Evolutionary conservation across 2,797 vertebrate genomes (phyloP).

Genomic region (Macropodus opercularis): DNA sequence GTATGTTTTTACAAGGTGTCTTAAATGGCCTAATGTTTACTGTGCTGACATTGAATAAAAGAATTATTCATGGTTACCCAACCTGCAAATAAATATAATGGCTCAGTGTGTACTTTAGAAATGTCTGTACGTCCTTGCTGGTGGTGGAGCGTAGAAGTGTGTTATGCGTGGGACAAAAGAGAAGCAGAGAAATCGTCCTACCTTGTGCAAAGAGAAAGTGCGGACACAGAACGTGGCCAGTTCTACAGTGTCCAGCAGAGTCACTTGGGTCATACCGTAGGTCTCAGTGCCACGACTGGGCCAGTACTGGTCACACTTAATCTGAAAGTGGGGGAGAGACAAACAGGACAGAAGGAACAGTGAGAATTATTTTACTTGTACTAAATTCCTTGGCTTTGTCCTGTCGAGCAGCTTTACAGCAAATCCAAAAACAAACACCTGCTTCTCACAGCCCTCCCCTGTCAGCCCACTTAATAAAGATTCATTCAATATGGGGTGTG

Average conservation of each 20-base stretch:
- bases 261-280: conserved; percentile 96
- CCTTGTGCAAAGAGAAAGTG: conserved; percentile 97
- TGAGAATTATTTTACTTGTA: neutral
- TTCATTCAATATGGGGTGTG: conserved; percentile 67
- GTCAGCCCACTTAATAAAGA: conserved; percentile 63
- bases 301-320: conserved; percentile 99
- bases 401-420: conserved; percentile 16
- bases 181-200: conserved; percentile 51
- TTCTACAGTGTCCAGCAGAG: conserved; percentile 93
- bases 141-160: neutral
- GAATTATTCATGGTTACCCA: neutral
- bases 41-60: neutral
- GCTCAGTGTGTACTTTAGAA: neutral
- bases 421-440: conserved; percentile 35
- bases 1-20: conserved; percentile 22
- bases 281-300: conserved; percentile 94
- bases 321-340: conserved; percentile 71
- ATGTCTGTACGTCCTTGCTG: neutral
- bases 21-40: conserved; percentile 4
- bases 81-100: neutral
- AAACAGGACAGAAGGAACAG: conserved; percentile 4
- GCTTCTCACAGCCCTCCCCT: conserved; percentile 5
- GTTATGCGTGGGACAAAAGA: neutral
- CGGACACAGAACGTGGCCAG: conserved; percentile 95
- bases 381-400: neutral